These are phyloP conservation scores for Distichodus sexfasciatus DNA, from an alignment of 2,797 vertebrate species.

Conservation along the genomic window DNA sequence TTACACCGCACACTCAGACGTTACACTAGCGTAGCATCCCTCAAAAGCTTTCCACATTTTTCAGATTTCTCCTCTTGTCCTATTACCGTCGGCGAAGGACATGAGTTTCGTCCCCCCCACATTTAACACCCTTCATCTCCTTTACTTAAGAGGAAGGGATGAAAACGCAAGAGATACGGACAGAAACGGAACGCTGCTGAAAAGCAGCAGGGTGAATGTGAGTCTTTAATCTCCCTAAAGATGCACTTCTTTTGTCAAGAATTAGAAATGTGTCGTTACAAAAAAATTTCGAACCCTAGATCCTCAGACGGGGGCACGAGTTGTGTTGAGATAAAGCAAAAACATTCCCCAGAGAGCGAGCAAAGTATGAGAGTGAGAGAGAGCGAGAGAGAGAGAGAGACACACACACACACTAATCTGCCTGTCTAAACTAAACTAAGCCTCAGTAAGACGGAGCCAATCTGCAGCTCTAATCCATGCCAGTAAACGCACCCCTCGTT, in stretches of 20 bases:
- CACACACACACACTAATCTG: conserved; percentile 43
- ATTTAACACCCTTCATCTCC: neutral
- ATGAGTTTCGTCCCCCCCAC: too few relatives aligned
- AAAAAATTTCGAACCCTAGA: too few relatives aligned
- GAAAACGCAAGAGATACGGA: neutral
- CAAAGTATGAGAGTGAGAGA: neutral
- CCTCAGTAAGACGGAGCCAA: conserved; percentile 30
- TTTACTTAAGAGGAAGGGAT: neutral
- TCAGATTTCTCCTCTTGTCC: neutral
- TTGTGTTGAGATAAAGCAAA: too few relatives aligned
- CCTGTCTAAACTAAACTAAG: conserved; percentile 38
- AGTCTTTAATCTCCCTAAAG: conserved; percentile 47
- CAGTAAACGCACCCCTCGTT: conserved; percentile 32
- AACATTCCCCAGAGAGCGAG: neutral
- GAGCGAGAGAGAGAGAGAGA: conserved; percentile 5
- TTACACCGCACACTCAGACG: neutral
- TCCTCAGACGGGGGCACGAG: too few relatives aligned
- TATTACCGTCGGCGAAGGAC: neutral
- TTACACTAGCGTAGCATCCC: neutral
- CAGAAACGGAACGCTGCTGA: neutral
- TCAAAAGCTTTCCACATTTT: neutral
- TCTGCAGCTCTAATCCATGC: conserved; percentile 44
- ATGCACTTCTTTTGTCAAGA: too few relatives aligned
- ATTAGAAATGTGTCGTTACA: too few relatives aligned
- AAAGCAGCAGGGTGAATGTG: neutral